phyloP scores from a whole-genome alignment of 2,797 vertebrate genomes.

The Synanceia verrucosa region DNA sequence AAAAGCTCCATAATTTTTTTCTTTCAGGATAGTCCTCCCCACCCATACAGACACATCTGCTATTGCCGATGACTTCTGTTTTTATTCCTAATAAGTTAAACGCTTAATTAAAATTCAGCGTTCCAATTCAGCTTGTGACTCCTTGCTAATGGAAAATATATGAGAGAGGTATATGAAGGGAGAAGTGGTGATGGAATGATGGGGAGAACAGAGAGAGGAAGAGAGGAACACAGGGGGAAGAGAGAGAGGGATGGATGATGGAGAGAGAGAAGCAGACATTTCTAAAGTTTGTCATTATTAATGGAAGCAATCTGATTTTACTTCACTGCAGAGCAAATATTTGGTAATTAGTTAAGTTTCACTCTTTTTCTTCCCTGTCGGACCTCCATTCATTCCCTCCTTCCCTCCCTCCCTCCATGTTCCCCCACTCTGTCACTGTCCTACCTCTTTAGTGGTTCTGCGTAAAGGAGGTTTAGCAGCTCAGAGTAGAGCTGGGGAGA shows the following conservation, averaged over 20 bases:
- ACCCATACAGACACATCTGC: neutral
- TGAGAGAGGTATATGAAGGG: slow-evolving; percentile 35
- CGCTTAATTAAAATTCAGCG: slow-evolving; percentile 40
- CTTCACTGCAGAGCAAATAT: slow-evolving; percentile 61
- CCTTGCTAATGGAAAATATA: slow-evolving; percentile 62
- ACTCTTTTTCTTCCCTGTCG: slow-evolving; percentile 16
- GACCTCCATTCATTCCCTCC: neutral
- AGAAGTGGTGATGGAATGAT: slow-evolving; percentile 1
- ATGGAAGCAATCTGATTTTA: slow-evolving; percentile 41
- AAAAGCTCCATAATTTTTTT: neutral
- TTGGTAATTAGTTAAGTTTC: slow-evolving; percentile 58
- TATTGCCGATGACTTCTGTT: neutral
- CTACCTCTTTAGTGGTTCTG: neutral
- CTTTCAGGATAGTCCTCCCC: neutral
- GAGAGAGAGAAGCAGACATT: neutral
- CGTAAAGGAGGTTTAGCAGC: neutral
- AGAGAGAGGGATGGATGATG: neutral
- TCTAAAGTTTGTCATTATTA: slow-evolving; percentile 46
- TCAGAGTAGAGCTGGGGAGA: slow-evolving; percentile 59
- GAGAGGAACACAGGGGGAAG: neutral
- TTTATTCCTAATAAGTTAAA: slow-evolving; percentile 37
- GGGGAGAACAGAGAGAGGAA: neutral
- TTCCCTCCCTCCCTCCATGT: neutral
- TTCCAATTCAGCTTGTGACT: slow-evolving; percentile 36
- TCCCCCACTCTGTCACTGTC: neutral